Evolutionary conservation across 2,797 vertebrate genomes (phyloP), one percentile per base, ranked within the genome.

Genomic region (Chelmon rostratus): DNA sequence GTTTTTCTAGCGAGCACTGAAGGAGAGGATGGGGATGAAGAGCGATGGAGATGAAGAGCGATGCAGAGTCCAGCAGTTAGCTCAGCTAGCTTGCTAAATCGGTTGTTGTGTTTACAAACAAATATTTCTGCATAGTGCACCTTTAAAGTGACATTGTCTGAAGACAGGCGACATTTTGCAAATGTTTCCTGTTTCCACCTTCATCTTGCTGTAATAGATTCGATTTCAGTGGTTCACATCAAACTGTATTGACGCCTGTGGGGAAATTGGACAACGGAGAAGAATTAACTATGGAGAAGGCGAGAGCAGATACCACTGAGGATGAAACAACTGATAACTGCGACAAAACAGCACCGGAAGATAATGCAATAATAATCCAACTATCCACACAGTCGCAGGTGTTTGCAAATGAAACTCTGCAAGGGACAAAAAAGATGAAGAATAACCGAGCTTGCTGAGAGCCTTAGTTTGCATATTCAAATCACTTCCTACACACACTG

Each of bases 151-250:
- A 59, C 38, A 38, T 21, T 12, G 1, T 66, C 74, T 69, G 59
- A 59, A 61, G 73, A 72, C n/a, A 8, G 18, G 37, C 49, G 19
- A 63, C 57, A 16, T 73, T 81, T 23, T 68, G 52, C 33, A 57
- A 72, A 52, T 19, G 25, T 57, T 81, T 74, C 50, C 31, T 8
- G 9, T 65, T 70, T 81, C 33, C 46, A 40, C 49, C 61, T 78
- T 80, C 28, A 76, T 81, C 49, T 79, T 6, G 23, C 19, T 46
- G 40, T 61, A 52, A 72, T 58, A 66, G 68, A 82, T 52, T 47
- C 69, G 42, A 82, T 89, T 85, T 80, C 79, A 59, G 69, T 33
- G 25, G 56, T 62, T 81, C 16, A 31, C 49, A 70, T 84, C 53
- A 76, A 31, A 65, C 68, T 52, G 50, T 50, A 76, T 76, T 59